These are phyloP conservation scores for Lucilia sericata DNA, from an alignment of 1,140 invertebrate species.

Conservation along the genomic window DNA sequence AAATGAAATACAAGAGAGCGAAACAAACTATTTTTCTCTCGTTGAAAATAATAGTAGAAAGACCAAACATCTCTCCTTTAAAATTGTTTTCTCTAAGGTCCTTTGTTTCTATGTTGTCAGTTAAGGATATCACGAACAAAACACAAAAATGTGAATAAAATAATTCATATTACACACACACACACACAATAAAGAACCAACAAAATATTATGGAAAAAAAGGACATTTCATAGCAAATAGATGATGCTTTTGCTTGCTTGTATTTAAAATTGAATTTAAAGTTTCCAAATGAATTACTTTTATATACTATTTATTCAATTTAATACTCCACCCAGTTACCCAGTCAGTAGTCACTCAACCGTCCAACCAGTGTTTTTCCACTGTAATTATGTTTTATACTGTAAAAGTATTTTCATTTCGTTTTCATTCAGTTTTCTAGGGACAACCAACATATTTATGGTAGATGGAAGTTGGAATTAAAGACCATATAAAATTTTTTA, in stretches of 20 bases:
- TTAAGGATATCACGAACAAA: not conserved
- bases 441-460: not conserved
- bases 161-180: not conserved
- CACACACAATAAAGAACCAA: too few species aligned
- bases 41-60: not conserved
- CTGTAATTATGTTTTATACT: not conserved
- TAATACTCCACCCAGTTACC: not conserved
- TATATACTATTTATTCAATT: not conserved
- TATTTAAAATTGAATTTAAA: constrained; percentile 11
- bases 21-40: not conserved
- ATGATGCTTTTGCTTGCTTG: not conserved
- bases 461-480: not conserved
- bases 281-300: constrained; percentile 14
- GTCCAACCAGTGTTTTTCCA: constrained; percentile 15
- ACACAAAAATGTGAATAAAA: not conserved
- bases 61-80: too few species aligned
- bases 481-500: not conserved
- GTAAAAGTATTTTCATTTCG: not conserved
- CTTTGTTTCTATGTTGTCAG: not conserved
- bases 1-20: not conserved
- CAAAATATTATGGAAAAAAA: too few species aligned
- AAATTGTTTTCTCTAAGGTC: not conserved
- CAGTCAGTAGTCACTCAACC: not conserved
- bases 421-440: not conserved
- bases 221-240: not conserved